These are phyloP conservation scores for Ianthella basta DNA, from an alignment of 37 sponge, comb jelly and placozoan genomes.

Conservation along the genomic window DNA sequence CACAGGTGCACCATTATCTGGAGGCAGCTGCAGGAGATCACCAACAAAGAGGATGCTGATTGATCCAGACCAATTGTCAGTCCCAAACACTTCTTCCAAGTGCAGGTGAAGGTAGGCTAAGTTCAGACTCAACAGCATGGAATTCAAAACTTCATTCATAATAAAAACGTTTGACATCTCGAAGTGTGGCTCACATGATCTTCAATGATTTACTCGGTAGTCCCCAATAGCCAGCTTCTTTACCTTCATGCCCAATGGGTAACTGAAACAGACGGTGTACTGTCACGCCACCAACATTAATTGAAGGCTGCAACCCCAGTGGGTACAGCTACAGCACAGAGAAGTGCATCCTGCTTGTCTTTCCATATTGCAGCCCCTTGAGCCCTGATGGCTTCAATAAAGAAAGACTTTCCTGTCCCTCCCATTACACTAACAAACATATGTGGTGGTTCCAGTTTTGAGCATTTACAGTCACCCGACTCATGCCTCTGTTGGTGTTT, in stretches of 20 bases:
- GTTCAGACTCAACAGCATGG: slow-evolving; percentile 62
- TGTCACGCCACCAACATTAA: slow-evolving; percentile 49
- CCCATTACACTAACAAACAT: slow-evolving; percentile 26
- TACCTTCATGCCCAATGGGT: slow-evolving; percentile 51
- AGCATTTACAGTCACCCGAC: background rate
- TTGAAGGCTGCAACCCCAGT: slow-evolving; percentile 56
- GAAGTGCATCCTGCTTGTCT: background rate
- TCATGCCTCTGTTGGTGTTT: slow-evolving; percentile 15
- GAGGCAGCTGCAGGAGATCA: slow-evolving; percentile 61
- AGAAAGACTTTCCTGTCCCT: slow-evolving; percentile 43
- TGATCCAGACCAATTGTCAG: slow-evolving; percentile 33
- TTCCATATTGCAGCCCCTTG: no score
- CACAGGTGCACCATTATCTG: slow-evolving; percentile 42
- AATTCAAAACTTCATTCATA: slow-evolving; percentile 74
- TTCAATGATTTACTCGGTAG: slow-evolving; percentile 49
- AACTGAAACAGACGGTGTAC: slow-evolving; percentile 37
- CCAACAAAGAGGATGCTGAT: slow-evolving; percentile 55
- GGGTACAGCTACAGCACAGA: slow-evolving; percentile 38
- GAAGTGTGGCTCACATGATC: slow-evolving; percentile 40
- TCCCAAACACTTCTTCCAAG: slow-evolving; percentile 25
- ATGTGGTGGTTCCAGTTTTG: background rate
- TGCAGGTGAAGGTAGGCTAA: slow-evolving; percentile 18
- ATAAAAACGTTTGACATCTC: slow-evolving; percentile 49
- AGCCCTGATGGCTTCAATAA: background rate
- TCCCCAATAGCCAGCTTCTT: slow-evolving; percentile 53